Conservation (phyloP, 2,888 invertebrate species). For the Globia sparganii region DNA sequence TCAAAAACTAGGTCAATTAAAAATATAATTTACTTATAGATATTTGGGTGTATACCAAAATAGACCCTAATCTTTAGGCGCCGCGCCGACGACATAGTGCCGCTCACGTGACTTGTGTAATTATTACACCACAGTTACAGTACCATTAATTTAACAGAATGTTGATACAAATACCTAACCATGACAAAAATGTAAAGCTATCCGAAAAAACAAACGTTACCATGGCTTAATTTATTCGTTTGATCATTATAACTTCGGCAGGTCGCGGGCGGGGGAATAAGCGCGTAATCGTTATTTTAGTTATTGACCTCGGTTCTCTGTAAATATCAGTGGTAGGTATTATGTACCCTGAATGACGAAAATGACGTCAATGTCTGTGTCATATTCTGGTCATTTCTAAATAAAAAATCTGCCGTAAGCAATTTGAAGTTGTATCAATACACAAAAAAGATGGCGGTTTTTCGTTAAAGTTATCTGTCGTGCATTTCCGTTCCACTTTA, state of each 20-base stretch:
- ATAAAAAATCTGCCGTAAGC: slow-evolving; percentile 63
- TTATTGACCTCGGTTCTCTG: slow-evolving; percentile 64
- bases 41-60: slow-evolving; percentile 55
- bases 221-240: slow-evolving; percentile 33
- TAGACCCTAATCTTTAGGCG: slow-evolving; percentile 42
- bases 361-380: slow-evolving; percentile 63
- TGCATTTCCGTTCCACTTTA: slow-evolving; percentile 54
- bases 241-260: slow-evolving; percentile 45
- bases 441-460: slow-evolving; percentile 11
- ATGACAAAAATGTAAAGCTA: neutral
- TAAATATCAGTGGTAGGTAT: slow-evolving; percentile 66
- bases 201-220: slow-evolving; percentile 15
- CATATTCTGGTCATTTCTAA: slow-evolving; percentile 66
- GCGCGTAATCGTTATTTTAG: slow-evolving; percentile 69
- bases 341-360: slow-evolving; percentile 52
- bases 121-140: slow-evolving; percentile 6
- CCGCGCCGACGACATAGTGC: slow-evolving; percentile 13
- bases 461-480: slow-evolving; percentile 29
- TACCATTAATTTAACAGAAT: slow-evolving; percentile 4
- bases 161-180: neutral
- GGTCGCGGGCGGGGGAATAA: slow-evolving; percentile 30
- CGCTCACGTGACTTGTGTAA: slow-evolving; percentile 8
- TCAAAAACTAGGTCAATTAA: slow-evolving; percentile 62
- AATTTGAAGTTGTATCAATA: slow-evolving; percentile 18
- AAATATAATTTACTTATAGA: slow-evolving; percentile 57